Evolutionary conservation across 2,888 invertebrate species (phyloP), one percentile per base, ranked within the genome.

Genomic region (Orchestes rusci): DNA sequence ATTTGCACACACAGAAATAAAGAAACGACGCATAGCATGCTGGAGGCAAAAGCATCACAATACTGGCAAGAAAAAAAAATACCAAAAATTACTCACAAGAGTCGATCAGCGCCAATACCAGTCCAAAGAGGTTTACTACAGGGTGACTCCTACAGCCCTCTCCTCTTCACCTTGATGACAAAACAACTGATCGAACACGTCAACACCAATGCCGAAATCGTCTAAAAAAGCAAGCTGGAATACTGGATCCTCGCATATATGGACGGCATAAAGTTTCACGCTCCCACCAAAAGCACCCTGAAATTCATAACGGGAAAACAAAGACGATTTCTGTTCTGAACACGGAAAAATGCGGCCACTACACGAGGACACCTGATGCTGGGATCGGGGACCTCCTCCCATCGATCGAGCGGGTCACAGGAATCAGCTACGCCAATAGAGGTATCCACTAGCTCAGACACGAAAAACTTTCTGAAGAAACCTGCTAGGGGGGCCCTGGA

Each of bases 131-230:
- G 45, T 1, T 1, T 41, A 1, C 8, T 49, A 43, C 55, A 41
- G 48, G 53, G 31, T 34, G 55, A 43, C 35, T 40, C 32, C 37
- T 51, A 44, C 38, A 38, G 43, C 5, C 47, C 49, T 3, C 43
- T 53, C 3, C 38, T 52, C 2, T 55, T 55, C 37, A 35, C 49
- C 2, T 39, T 56, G 8, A 19, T 50, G 7, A 51, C 55, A n/a
- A 39, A 51, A 8, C 29, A 20, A 12, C 36, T 53, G 7, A 29
- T 55, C 7, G 18, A 43, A 1, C 39, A 49, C 16, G 36, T 51
- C 2, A 45, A 40, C 16, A 13, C 15, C 4, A 23, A 16, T n/a
- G 37, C 29, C 10, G 32, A 36, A 1, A 45, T 45, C 13, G 10
- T 12, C 7, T n/a, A 31, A 31, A 10, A 31, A 12, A 31, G 5